Evolutionary conservation across 1,140 invertebrate genomes (phyloP).

Genomic region (Macrostomum lignano): DNA sequence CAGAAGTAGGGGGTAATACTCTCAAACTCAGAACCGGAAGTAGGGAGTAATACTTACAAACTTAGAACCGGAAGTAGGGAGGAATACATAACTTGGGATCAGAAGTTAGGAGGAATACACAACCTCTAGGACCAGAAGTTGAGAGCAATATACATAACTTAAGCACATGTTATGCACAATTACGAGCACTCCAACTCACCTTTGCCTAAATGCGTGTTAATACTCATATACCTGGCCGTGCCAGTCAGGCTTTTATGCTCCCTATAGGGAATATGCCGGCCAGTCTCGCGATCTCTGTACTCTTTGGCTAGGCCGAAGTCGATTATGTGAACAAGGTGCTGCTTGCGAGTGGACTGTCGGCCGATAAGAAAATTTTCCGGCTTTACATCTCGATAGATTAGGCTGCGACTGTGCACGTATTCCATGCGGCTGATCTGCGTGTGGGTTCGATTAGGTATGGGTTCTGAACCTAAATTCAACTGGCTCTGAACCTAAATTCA

Average conservation of each 20-base stretch:
- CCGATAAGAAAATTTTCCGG: constrained; percentile 39
- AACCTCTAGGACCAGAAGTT: too few species aligned
- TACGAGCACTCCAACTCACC: too few species aligned
- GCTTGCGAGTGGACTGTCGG: constrained; percentile 5
- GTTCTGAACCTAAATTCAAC: too few species aligned
- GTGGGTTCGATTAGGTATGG: constrained; percentile 2
- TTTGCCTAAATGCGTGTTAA: constrained; percentile 67
- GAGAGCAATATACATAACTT: too few species aligned
- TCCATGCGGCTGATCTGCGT: constrained; percentile 32
- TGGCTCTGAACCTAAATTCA: too few species aligned
- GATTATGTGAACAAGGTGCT: constrained; percentile 34
- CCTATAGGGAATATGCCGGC: constrained; percentile 61
- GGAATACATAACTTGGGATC: too few species aligned
- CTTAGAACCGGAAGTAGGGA: too few species aligned
- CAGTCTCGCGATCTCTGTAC: constrained; percentile 54
- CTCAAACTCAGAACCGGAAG: too few species aligned
- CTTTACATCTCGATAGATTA: constrained; percentile 34
- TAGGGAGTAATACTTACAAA: too few species aligned
- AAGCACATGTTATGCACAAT: too few species aligned
- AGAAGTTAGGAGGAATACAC: too few species aligned
- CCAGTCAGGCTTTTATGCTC: constrained; percentile 90
- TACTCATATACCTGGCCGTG: constrained; percentile 76
- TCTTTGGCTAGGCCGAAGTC: constrained; percentile 91
- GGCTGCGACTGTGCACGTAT: constrained; percentile 38
- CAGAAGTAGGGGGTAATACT: too few species aligned